Percentiles rank a stretch among this genome's conserved stretches.
These are phyloP conservation scores for Poeciliopsis presidionis DNA, from an alignment of 2,797 vertebrate genomes.

Conservation along the genomic window DNA sequence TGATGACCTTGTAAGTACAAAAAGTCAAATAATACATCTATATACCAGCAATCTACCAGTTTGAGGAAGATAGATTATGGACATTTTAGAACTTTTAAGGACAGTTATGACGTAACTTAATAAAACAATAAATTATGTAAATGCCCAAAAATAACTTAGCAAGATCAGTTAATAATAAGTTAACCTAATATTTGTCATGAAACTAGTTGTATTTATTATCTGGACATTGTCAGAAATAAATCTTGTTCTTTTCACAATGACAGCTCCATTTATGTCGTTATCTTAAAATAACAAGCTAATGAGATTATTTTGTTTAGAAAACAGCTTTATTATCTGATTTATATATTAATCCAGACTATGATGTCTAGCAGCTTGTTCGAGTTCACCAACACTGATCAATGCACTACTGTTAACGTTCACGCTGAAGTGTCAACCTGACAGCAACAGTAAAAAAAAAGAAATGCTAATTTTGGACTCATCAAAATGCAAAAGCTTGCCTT, in stretches of 20 bases:
- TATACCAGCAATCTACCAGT: background rate
- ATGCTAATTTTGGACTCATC: background rate
- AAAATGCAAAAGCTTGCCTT: background rate
- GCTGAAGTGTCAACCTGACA: background rate
- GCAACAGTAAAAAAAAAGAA: background rate
- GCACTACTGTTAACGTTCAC: background rate
- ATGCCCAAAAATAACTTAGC: background rate
- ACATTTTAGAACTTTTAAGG: background rate
- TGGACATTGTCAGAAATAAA: background rate
- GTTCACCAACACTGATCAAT: background rate
- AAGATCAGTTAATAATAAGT: background rate
- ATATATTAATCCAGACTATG: background rate
- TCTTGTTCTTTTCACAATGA: background rate
- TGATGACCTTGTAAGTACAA: background rate
- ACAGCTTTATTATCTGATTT: background rate
- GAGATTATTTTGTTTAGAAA: background rate
- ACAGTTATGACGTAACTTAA: background rate
- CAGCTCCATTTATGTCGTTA: background rate
- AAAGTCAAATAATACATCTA: background rate
- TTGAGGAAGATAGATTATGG: background rate
- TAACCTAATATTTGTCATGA: background rate
- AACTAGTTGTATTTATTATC: background rate
- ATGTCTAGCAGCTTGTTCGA: background rate
- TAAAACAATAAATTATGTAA: background rate
- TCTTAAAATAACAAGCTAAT: background rate